Percentiles rank a stretch among this genome's conserved stretches.
Conservation (phyloP, 2,888 invertebrate species). For the Lobophora halterata region DNA sequence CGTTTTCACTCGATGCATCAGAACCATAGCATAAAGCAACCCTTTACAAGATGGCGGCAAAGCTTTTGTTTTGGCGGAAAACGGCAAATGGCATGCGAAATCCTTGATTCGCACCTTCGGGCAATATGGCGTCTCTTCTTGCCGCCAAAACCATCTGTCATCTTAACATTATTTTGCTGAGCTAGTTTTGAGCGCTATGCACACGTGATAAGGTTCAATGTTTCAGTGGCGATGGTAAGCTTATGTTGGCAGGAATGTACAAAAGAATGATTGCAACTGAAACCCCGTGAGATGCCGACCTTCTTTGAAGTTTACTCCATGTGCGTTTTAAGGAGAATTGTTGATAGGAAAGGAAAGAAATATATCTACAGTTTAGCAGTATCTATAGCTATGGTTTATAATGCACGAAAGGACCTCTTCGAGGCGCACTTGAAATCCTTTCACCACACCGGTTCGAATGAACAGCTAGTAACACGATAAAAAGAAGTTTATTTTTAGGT, state of each 20-base stretch:
- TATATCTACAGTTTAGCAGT: no score
- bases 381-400: no score
- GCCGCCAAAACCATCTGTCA: slow-evolving; percentile 28
- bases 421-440: no score
- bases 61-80: slow-evolving; percentile 40
- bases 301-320: slow-evolving; percentile 32
- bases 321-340: slow-evolving; percentile 21
- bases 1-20: no score
- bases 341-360: no score
- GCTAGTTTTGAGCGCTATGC: slow-evolving; percentile 8
- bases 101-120: slow-evolving; percentile 43
- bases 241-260: slow-evolving; percentile 30
- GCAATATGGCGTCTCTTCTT: slow-evolving; percentile 36
- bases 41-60: slow-evolving; percentile 30
- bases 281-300: slow-evolving; percentile 32
- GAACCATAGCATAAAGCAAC: no score
- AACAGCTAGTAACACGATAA: no score
- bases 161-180: not conserved
- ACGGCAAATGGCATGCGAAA: slow-evolving; percentile 26
- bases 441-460: no score
- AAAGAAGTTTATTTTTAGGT: no score
- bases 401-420: no score
- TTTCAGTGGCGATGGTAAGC: slow-evolving; percentile 12
- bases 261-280: slow-evolving; percentile 47
- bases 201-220: slow-evolving; percentile 3